Percentiles rank a stretch among this genome's conserved stretches.
Evolutionary conservation across 1,140 invertebrate genomes (phyloP).

Genomic region (Drosophila teissieri): DNA sequence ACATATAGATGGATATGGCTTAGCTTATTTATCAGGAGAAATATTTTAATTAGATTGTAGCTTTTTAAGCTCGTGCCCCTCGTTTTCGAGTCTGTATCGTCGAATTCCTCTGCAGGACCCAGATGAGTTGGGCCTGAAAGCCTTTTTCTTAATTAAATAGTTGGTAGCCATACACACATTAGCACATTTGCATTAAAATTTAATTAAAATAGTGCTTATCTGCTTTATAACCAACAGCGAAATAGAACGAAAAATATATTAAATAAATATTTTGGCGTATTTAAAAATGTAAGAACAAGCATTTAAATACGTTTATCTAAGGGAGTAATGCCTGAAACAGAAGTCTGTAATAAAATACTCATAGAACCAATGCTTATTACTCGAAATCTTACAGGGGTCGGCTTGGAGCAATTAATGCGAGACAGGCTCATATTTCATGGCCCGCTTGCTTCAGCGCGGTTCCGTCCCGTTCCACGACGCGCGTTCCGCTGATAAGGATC

Average conservation of each 20-base stretch:
- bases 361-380: neutral
- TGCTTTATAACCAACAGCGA: neutral
- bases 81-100: constrained; percentile 6
- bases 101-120: constrained; percentile 3
- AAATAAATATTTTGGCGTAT: too few species aligned
- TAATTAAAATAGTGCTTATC: constrained; percentile 32
- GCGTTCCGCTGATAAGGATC: constrained; percentile 60
- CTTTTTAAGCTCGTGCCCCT: neutral
- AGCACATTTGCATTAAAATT: constrained; percentile 27
- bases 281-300: too few species aligned
- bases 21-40: constrained; percentile 31
- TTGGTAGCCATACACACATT: constrained; percentile 6
- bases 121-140: constrained; percentile 14
- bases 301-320: too few species aligned
- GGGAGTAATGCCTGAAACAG: too few species aligned
- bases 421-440: constrained; percentile 64
- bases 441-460: constrained; percentile 33
- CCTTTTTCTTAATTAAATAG: constrained; percentile 25
- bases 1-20: constrained; percentile 7
- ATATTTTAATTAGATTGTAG: constrained; percentile 46
- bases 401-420: constrained; percentile 11
- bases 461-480: constrained; percentile 33
- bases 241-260: too few species aligned
- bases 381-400: neutral
- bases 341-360: neutral